These are phyloP conservation scores for Propithecus coquereli DNA, from an alignment of 2,113 vertebrate species.

Conservation along the genomic window DNA sequence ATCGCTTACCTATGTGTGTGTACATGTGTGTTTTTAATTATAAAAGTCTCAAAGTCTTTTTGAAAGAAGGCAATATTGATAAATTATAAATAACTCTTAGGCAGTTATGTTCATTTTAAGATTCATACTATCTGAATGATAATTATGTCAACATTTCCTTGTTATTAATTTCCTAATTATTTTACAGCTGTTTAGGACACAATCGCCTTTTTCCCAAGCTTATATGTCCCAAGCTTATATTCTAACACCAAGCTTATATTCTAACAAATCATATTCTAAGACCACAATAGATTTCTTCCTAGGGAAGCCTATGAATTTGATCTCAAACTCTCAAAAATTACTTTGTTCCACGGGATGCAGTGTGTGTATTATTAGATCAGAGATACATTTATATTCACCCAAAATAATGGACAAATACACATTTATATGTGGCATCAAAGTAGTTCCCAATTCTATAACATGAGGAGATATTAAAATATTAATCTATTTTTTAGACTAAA, in stretches of 20 bases:
- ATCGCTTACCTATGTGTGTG: neutral
- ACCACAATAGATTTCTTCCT: neutral
- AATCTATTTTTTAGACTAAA: neutral
- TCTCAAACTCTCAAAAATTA: slow-evolving; percentile 13
- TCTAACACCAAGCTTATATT: slow-evolving; percentile 3
- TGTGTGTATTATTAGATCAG: neutral
- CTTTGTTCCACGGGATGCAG: neutral
- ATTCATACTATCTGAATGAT: neutral
- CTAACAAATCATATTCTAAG: neutral
- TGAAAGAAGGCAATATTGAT: neutral
- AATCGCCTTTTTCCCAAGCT: neutral
- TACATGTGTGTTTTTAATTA: neutral
- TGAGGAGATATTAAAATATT: slow-evolving; percentile 56
- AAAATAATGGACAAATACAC: slow-evolving; percentile 10
- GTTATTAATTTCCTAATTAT: neutral
- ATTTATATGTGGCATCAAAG: neutral
- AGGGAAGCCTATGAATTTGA: neutral
- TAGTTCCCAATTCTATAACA: slow-evolving; percentile 25
- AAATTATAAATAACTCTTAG: slow-evolving; percentile 12
- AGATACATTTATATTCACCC: neutral
- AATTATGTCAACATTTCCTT: slow-evolving; percentile 11
- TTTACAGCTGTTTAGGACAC: neutral
- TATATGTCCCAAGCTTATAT: neutral
- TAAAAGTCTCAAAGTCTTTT: neutral
- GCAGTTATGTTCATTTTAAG: neutral